Evolutionary conservation across 1,140 invertebrate genomes (phyloP), one percentile per base, ranked within the genome.

Genomic region (Drosophila takahashii): DNA sequence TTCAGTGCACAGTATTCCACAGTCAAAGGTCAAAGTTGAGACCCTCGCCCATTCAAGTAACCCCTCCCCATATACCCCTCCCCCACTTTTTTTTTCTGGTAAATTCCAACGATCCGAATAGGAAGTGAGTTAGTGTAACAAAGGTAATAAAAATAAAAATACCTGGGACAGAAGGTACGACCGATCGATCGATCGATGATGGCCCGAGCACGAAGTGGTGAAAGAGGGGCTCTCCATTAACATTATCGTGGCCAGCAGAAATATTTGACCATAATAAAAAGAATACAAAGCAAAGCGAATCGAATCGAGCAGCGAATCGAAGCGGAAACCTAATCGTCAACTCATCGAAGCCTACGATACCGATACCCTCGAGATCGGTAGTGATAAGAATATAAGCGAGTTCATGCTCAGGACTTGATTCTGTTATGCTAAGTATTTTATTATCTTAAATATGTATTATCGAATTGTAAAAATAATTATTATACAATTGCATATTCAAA

Each of bases 91-190:
- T 54, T 48, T 48, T 48, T 61, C 45, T 26, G 27, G 26, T 54
- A 64, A 64, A 44, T 58, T 15, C 64, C 70, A 66, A 22, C 76
- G 61, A 51, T 65, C 61, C 67, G 54, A 87, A 87, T 83, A 83
- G 79, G 83, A 87, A 87, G 84, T 87, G 76, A 87, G 84, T 89
- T 87, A 87, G 83, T 87, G 84, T 89, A 87, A 87, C 83, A 87
- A 77, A 87, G 72, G 83, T 76, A 59, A 86, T 87, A 86, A 87
- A 86, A 59, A 86, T 87, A 86, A 87, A 86, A 86, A 87, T 86
- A 81, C 78, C 79, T 87, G 42, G 41, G 77, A 32, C 70, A 32
- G 51, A 51, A 45, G 36, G 57, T 66, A 56, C 26, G 74, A 32
- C 2, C 29, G 29, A 75, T 74, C 29, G 57, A 62, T 52, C 26